Conservation (phyloP, 2,888 invertebrate genomes). For the Cerastoderma edule region DNA sequence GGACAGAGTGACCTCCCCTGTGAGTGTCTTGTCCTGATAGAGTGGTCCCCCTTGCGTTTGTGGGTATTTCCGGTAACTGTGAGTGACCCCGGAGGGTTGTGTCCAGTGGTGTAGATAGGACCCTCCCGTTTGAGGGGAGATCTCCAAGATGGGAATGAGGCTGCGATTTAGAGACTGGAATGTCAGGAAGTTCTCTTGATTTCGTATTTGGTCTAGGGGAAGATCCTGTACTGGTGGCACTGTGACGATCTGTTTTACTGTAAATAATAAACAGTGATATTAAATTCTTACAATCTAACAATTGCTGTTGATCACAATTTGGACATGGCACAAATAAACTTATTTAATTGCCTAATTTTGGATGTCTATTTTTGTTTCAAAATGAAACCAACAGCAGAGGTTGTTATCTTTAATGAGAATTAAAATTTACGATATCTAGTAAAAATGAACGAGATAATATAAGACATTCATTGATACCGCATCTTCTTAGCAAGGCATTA, state of each 20-base stretch:
- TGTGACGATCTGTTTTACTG: conserved; percentile 56
- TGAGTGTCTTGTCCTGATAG: conserved; percentile 1
- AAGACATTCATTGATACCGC: no score
- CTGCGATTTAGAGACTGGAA: conserved; percentile 47
- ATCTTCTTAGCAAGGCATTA: no score
- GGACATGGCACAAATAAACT: no score
- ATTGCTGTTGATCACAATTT: no score
- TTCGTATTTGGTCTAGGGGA: conserved; percentile 64
- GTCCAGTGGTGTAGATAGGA: background rate
- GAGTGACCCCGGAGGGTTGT: conserved; percentile 30
- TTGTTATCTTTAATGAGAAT: no score
- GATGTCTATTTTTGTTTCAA: no score
- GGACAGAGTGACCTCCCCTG: conserved; percentile 4
- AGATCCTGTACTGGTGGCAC: conserved; percentile 68
- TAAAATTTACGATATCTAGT: no score
- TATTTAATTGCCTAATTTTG: no score
- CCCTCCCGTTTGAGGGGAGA: conserved; percentile 18
- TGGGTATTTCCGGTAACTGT: conserved; percentile 49
- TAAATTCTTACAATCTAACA: no score
- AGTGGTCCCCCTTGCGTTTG: conserved; percentile 8
- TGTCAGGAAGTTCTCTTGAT: conserved; percentile 68
- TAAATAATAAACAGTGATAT: no score
- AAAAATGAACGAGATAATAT: no score
- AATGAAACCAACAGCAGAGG: no score
- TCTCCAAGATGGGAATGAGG: conserved; percentile 34